Conservation (phyloP, 2,113 vertebrate genomes). For the Poeciliopsis occidentalis region DNA sequence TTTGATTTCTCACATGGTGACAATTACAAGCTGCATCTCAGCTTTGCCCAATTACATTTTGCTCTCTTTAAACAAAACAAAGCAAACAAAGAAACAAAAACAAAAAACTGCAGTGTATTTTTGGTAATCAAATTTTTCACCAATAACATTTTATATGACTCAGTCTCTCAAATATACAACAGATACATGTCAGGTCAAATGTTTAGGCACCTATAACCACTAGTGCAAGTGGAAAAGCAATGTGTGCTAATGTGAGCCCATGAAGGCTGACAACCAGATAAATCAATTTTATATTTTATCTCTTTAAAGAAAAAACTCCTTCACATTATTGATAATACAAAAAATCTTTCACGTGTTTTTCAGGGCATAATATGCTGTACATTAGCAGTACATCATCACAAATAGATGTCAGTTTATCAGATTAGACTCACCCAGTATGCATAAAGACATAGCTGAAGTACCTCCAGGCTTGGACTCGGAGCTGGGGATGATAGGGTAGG, state of each 20-base stretch:
- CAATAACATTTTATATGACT: slow-evolving; percentile 6
- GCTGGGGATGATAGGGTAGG: slow-evolving; percentile 92
- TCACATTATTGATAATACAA: too few species aligned
- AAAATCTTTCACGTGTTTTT: too few species aligned
- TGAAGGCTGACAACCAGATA: too few species aligned
- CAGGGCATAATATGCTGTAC: too few species aligned
- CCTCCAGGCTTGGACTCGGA: slow-evolving; percentile 92
- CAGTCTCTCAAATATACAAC: background rate
- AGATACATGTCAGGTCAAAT: background rate
- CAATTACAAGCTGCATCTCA: slow-evolving; percentile 7
- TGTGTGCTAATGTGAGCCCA: too few species aligned
- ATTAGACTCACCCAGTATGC: slow-evolving; percentile 93
- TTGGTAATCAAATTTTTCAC: background rate
- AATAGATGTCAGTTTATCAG: too few species aligned
- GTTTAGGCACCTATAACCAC: background rate
- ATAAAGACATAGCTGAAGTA: slow-evolving; percentile 97
- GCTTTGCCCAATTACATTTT: background rate
- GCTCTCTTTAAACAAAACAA: slow-evolving; percentile 5
- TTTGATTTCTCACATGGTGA: slow-evolving; percentile 9
- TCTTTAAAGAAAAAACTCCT: too few species aligned
- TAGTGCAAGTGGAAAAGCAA: too few species aligned
- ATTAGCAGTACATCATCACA: too few species aligned
- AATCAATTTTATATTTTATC: too few species aligned
- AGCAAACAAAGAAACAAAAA: background rate
- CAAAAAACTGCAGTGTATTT: slow-evolving; percentile 5